Percentiles rank a stretch among this genome's conserved stretches.
Conservation (phyloP, 2,113 vertebrate genomes). For the rabbit (Oryctolagus cuniculus) region DNA sequence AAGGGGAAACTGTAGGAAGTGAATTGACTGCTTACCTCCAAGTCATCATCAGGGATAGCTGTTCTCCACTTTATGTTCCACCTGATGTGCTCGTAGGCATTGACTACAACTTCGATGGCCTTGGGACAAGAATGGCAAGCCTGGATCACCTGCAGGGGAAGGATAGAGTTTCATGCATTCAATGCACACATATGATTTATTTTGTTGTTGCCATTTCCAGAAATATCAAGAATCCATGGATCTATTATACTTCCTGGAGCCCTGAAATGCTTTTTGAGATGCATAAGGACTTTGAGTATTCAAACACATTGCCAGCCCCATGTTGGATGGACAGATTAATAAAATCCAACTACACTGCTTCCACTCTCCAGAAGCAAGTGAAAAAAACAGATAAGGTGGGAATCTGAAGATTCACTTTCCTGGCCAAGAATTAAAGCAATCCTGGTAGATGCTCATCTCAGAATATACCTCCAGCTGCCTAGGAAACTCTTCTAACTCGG, state of each 20-base stretch:
- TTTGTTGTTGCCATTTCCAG: not conserved
- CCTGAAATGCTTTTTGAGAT: not conserved
- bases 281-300: not conserved
- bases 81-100: conserved; percentile 93
- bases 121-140: conserved; percentile 91
- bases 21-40: conserved; percentile 89
- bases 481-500: not conserved
- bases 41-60: conserved; percentile 92
- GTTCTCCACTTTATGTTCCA: conserved; percentile 92
- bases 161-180: not conserved
- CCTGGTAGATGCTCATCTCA: not conserved
- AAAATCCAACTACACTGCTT: not conserved
- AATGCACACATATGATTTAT: not conserved
- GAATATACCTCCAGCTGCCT: not conserved
- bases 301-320: not conserved
- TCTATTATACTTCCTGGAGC: not conserved
- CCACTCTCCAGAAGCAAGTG: not conserved
- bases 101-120: conserved; percentile 93
- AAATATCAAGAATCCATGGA: not conserved
- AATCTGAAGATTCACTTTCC: not conserved
- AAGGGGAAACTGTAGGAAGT: not conserved
- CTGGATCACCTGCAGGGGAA: conserved; percentile 92
- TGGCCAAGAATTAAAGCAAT: not conserved
- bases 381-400: not conserved
- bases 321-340: not conserved